Base-by-base conservation (phyloP, 2,888 invertebrate genomes). In the Dasysyrphus tricinctus region DNA sequence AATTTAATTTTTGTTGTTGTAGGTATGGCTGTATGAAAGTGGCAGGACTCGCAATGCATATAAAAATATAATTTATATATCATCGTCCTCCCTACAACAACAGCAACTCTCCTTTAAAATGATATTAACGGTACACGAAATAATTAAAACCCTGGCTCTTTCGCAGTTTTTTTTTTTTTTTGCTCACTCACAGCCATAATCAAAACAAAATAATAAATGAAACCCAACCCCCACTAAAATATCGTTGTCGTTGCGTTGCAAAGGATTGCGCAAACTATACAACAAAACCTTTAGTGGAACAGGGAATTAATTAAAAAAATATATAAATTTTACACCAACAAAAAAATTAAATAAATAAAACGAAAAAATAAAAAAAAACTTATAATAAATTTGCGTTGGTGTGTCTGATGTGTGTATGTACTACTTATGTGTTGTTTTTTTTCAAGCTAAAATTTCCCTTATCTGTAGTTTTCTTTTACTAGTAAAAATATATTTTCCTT, bases 51-150 rank as follows among this genome's bases (percentile, higher is more conserved):
- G 12, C 16, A 32, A 0, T 24, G 9, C 54, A 39, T 24, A 69
- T 24, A 69, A 54, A 54, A 69, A 39, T 37, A 44, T 67, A 74
- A 19, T 70, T 34, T 65, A 57, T 72, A 65, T 61, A 72, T 56
- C 47, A 69, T 37, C 67, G 39, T 57, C 24, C 49, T 67, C 34
- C 34, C 49, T 49, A 67, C 67, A 67, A 67, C 14, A 54, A 19
- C 61, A 42, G 19, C 11, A 34, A 19, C 32, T 39, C 80, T 76
- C 70, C 63, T 75, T 83, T 83, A 65, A 83, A 73, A 84, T 84
- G 39, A 59, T 80, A 84, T 84, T 84, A 80, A 84, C 84, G 80
- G 65, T 76, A 73, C 72, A 73, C 84, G 59, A 73, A 84, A 84
- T 80, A 84, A 84, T 84, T 76, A 84, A 80, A 84, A 72, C 76